These are phyloP conservation scores for Platyrinchus mystaceus DNA, from an alignment of 2,797 vertebrate species.

Conservation along the genomic window DNA sequence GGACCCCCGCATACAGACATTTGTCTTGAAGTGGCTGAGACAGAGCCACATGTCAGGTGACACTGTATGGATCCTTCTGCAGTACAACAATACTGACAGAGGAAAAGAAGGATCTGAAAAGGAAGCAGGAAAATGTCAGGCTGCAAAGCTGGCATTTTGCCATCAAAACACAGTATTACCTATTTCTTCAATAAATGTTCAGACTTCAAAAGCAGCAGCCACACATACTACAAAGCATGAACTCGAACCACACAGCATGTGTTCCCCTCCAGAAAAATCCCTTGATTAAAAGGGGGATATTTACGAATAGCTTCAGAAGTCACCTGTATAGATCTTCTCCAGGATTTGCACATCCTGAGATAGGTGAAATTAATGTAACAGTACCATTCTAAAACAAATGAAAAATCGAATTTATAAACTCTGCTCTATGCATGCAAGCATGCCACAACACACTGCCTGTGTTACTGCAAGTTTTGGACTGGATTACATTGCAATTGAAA, in stretches of 20 bases:
- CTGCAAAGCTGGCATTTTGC: not conserved
- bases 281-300: not conserved
- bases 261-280: accelerated
- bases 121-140: not conserved
- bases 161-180: not conserved
- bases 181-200: not conserved
- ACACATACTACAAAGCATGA: not conserved
- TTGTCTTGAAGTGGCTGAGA: not conserved
- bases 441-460: not conserved
- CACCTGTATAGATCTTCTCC: not conserved
- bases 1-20: not conserved
- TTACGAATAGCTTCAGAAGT: not conserved
- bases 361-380: not conserved
- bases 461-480: not conserved
- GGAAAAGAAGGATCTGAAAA: not conserved
- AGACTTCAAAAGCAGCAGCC: not conserved
- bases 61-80: not conserved
- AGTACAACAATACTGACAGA: not conserved
- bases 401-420: not conserved
- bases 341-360: not conserved
- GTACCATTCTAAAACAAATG: not conserved
- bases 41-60: not conserved
- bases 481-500: not conserved
- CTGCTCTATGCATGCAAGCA: not conserved
- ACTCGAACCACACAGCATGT: not conserved